Evolutionary conservation across 2,888 invertebrate genomes (phyloP).

Genomic region (Cheilosia urbana): DNA sequence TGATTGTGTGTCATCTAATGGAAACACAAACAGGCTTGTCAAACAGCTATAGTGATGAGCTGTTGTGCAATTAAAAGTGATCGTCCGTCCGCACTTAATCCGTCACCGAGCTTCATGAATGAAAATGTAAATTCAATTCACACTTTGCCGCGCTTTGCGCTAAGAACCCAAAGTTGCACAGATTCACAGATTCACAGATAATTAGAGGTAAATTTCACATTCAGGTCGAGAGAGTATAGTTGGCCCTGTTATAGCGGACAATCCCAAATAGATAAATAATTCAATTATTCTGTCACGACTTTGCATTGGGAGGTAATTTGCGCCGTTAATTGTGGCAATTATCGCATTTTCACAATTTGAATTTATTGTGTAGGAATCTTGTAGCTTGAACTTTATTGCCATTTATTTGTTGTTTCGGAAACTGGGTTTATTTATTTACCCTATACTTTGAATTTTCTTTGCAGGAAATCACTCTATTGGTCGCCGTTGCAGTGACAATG

Average conservation of each 20-base stretch:
- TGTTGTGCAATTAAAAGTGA: constrained; percentile 34
- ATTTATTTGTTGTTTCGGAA: constrained; percentile 63
- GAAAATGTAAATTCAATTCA: constrained; percentile 50
- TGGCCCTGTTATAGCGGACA: background rate
- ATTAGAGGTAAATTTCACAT: constrained; percentile 42
- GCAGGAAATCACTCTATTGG: constrained; percentile 81
- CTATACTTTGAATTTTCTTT: constrained; percentile 59
- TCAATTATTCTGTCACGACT: constrained; percentile 65
- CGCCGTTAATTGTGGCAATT: constrained; percentile 62
- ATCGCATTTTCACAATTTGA: constrained; percentile 24
- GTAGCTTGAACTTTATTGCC: constrained; percentile 20
- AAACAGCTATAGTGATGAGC: constrained; percentile 8
- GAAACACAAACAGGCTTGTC: constrained; percentile 58
- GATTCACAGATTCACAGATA: constrained; percentile 29
- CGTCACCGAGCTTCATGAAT: constrained; percentile 40
- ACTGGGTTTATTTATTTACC: background rate
- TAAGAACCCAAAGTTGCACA: constrained; percentile 14
- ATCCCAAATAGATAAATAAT: constrained; percentile 60
- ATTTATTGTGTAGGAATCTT: constrained; percentile 49
- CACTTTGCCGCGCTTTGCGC: too few relatives aligned
- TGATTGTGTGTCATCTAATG: background rate
- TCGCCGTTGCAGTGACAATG: constrained; percentile 81
- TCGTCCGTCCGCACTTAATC: constrained; percentile 8
- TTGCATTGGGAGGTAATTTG: constrained; percentile 58
- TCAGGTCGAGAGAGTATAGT: constrained; percentile 29